Evolutionary conservation across 1,140 invertebrate genomes (phyloP), one percentile per base, ranked within the genome.

Genomic region (Procambarus virginalis): DNA sequence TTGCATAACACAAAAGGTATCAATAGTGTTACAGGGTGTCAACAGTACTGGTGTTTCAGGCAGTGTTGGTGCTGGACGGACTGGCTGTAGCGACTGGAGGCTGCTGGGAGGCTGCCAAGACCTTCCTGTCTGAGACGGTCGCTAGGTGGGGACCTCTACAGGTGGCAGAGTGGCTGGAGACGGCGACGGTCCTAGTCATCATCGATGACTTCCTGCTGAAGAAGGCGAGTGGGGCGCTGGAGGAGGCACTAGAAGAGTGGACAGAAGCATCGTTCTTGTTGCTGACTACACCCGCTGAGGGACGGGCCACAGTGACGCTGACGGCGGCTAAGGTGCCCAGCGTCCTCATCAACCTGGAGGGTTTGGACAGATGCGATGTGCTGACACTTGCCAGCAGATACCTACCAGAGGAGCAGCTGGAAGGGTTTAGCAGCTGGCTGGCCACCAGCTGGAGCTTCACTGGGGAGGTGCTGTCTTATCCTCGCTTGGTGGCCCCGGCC

Each of bases 121-220:
- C 64, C 34, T 49, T 60, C 14, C n/a, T 91, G 17, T 34, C 51
- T 4, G 70, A 86, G 48, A 83, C 70, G 34, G 48, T 84, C 1
- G 14, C 68, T 3, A 34, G 58, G 6, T 86, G 84, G 77, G 80
- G 84, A 0, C 17, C 70, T 0, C 55, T 49, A 14, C 34, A 55
- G 9, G n/a, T 81, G 22, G 78, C 70, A 8, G 90, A 91, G 10
- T 91, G 84, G 84, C 76, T 91, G 70, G 90, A 86, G 46, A 45
- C 49, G 5, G 55, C 46, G 2, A 20, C 46, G 3, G 55, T 86
- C 10, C 80, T 91, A 2, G 12, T 91, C 12, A 86, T 91, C 51
- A 78, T 91, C 9, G 90, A 91, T 20, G 90, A 91, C 22, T 91
- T 86, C n/a, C 17, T 84, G 45, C 45, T 76, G 46, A 60, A 76